Base-by-base conservation (phyloP, 2,113 vertebrate species). In the Caloenas nicobarica region DNA sequence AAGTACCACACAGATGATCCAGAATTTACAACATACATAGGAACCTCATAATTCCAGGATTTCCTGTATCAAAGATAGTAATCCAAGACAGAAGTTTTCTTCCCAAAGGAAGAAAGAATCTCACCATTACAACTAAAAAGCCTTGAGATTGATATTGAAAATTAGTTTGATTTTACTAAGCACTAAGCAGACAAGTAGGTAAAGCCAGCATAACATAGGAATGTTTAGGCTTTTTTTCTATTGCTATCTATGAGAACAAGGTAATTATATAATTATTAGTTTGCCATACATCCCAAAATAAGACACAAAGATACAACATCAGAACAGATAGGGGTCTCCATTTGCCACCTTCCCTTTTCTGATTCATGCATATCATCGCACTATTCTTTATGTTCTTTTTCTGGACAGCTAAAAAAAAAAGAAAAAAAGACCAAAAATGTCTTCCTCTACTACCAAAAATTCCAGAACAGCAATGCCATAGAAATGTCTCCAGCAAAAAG, bases 221-320 rank as follows among this genome's bases (percentile, higher is more conserved):
- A 24, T 24, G 23, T 24, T 50, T 50, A 18, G 18, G 44, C 4
- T 7, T 50, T 80, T 53, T 57, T 57, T 3, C 50, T 69, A 15
- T 5, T 15, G 11, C 24, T 62, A 51, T 33, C 46, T 28, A 34
- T 50, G 34, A 69, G n/a, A 74, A 62, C 18, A 74, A 62, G 33
- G 8, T 24, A 36, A 71, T 51, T n/a, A n/a, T 24, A 42, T 9
- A 56, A 42, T 0, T 0, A 34, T 16, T 42, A 16, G 26, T 57
- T 71, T 24, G 31, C 26, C 80, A 51, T 50, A 51, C 36, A 44
- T 28, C 11, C 40, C 31, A 44, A 72, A 79, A 34, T 16, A 76
- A 33, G 31, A 22, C 31, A 50, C 56, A 81, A 51, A 34, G 31
- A 48, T 26, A 68, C 3, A 65, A 18, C 22, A 36, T 33, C 18